Evolutionary conservation across 1,140 invertebrate species (phyloP).

Genomic region (Hirudo medicinalis): DNA sequence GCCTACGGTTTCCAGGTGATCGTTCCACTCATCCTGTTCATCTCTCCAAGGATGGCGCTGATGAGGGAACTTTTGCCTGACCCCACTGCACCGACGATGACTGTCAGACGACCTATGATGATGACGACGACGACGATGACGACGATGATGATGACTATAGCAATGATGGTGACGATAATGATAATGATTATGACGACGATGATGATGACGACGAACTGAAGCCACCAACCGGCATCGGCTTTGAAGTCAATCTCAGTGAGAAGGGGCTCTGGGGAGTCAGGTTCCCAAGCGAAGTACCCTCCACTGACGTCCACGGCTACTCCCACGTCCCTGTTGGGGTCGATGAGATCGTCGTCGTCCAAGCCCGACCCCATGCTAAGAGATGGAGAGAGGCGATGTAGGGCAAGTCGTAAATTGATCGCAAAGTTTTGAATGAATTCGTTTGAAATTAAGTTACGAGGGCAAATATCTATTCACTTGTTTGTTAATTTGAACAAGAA

Average conservation of each 20-base stretch:
- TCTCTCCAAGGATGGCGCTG: conserved; percentile 60
- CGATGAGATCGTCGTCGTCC: conserved; percentile 17
- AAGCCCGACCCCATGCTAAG: conserved; percentile 14
- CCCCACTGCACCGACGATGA: conserved; percentile 58
- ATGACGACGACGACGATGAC: not conserved
- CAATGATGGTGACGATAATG: not conserved
- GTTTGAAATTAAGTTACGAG: no score
- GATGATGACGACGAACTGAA: no score
- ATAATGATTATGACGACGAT: not conserved
- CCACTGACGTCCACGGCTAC: conserved; percentile 16
- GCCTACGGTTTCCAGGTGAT: conserved; percentile 41
- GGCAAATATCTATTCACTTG: no score
- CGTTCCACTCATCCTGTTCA: conserved; percentile 50
- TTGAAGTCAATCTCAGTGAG: conserved; percentile 14
- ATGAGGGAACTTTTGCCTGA: conserved; percentile 66
- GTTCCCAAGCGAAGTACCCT: conserved; percentile 15
- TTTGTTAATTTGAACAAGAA: no score
- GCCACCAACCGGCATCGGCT: conserved; percentile 15
- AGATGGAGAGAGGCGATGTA: not conserved
- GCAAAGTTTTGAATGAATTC: no score
- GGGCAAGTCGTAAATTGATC: no score
- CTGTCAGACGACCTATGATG: conserved; percentile 19
- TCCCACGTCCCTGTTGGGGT: conserved; percentile 18
- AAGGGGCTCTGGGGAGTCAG: conserved; percentile 6
- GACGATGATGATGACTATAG: not conserved